A percentile compares a stretch with the other conserved stretches of the same genome.
Evolutionary conservation across 1,140 invertebrate species (phyloP).

Genomic region (Drosophila oshimai): DNA sequence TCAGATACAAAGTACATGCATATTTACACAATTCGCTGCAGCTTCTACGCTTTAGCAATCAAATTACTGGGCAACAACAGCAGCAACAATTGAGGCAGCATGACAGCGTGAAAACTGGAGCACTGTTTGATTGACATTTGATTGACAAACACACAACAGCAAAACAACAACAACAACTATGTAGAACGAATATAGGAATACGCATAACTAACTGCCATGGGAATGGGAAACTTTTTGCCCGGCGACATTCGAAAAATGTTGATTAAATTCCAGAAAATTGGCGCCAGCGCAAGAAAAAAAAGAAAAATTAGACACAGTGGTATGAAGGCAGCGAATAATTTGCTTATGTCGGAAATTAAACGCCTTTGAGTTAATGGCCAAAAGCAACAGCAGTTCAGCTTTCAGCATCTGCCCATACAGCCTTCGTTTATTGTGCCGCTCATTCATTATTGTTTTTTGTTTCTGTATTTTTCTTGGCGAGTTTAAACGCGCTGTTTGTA

Average conservation of each 20-base stretch:
- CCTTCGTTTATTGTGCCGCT: slow-evolving; percentile 69
- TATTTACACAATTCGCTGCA: slow-evolving; percentile 79
- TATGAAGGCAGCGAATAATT: slow-evolving; percentile 38
- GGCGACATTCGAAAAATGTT: slow-evolving; percentile 31
- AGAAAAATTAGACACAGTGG: slow-evolving; percentile 5
- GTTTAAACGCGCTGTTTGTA: slow-evolving; percentile 74
- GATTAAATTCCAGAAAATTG: slow-evolving; percentile 71
- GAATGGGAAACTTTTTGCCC: slow-evolving; percentile 21
- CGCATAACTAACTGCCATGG: slow-evolving; percentile 33
- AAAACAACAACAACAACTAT: slow-evolving; percentile 1
- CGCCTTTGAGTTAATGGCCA: slow-evolving; percentile 62
- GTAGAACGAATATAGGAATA: slow-evolving; percentile 21
- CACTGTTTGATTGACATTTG: slow-evolving; percentile 79
- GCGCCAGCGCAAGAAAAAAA: slow-evolving; percentile 44
- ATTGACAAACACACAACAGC: slow-evolving; percentile 60
- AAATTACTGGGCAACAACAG: slow-evolving; percentile 61
- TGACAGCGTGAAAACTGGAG: slow-evolving; percentile 60
- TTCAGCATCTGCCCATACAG: slow-evolving; percentile 32
- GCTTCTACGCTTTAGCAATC: slow-evolving; percentile 81
- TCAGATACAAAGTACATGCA: slow-evolving; percentile 75
- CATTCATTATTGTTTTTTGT: slow-evolving; percentile 62
- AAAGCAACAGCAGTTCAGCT: slow-evolving; percentile 23
- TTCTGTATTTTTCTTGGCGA: slow-evolving; percentile 23
- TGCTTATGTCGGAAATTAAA: slow-evolving; percentile 60
- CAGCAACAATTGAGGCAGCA: background rate